phyloP scores from a whole-genome alignment of 2,888 invertebrate species.

The Ochlodes sylvanus region DNA sequence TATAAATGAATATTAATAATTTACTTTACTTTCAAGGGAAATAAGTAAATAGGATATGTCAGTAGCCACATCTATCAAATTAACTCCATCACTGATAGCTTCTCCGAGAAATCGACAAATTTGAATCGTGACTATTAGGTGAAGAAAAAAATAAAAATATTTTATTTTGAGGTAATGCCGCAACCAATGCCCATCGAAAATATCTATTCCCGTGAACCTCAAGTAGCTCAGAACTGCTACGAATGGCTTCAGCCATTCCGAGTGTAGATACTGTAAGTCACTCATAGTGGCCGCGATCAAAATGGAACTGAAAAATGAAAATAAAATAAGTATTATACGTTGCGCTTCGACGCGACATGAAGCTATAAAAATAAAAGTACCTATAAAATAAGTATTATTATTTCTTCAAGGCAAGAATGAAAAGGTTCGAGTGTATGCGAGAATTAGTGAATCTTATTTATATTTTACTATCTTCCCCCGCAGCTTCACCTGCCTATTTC shows the following conservation, averaged over 20 bases:
- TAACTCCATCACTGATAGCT: constrained; percentile 23
- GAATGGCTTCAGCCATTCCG: constrained; percentile 43
- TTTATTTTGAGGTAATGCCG: constrained; percentile 32
- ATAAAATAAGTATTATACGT: neutral
- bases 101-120: constrained; percentile 38
- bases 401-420: too few relatives aligned
- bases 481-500: too few relatives aligned
- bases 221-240: constrained; percentile 39
- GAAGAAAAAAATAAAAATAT: constrained; percentile 35
- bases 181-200: constrained; percentile 38
- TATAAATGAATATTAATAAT: too few relatives aligned
- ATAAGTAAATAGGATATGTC: constrained; percentile 41
- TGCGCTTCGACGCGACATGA: neutral
- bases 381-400: neutral
- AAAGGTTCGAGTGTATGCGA: too few relatives aligned
- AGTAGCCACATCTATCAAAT: constrained; percentile 40
- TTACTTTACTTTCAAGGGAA: neutral
- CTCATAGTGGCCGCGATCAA: constrained; percentile 34
- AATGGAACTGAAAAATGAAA: constrained; percentile 5
- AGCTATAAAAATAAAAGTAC: constrained; percentile 2
- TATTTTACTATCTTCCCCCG: too few relatives aligned
- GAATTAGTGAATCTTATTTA: too few relatives aligned
- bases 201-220: constrained; percentile 41
- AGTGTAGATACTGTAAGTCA: constrained; percentile 31
- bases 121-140: constrained; percentile 24